Evolutionary conservation across 2,113 vertebrate genomes (phyloP).

Genomic region (Phodopus roborovskii): DNA sequence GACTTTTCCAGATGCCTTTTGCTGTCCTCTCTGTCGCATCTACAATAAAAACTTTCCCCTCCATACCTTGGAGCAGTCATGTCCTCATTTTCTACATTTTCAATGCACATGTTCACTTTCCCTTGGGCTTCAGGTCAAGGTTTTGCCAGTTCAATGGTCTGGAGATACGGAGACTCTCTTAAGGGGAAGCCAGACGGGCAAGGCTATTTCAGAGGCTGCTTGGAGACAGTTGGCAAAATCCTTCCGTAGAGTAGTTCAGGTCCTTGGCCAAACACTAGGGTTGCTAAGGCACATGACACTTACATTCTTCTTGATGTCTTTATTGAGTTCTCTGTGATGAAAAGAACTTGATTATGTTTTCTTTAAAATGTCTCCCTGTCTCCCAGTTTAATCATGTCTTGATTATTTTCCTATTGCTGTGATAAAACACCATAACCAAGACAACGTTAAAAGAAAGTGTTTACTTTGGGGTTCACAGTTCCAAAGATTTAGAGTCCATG

Average conservation of each 20-base stretch:
- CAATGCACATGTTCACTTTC: not conserved
- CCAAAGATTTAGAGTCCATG: not conserved
- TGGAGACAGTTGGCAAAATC: not conserved
- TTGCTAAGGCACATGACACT: not conserved
- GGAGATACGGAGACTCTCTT: not conserved
- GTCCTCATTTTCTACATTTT: not conserved
- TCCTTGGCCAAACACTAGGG: fast-evolving
- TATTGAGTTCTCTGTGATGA: not conserved
- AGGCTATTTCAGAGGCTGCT: not conserved
- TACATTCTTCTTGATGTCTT: not conserved
- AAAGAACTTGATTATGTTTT: not conserved
- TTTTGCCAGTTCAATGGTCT: not conserved
- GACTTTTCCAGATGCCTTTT: not conserved
- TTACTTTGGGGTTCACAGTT: not conserved
- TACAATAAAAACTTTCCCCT: not conserved
- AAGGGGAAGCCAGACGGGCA: not conserved
- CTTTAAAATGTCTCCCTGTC: not conserved
- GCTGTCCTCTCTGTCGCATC: not conserved
- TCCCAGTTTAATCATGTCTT: not conserved
- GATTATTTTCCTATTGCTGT: not conserved
- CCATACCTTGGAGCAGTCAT: not conserved
- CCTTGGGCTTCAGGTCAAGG: not conserved
- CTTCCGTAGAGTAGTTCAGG: not conserved
- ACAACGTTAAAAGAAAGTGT: not conserved
- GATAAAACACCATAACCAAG: not conserved